These are phyloP conservation scores for Nebria salina DNA, from an alignment of 2,888 invertebrate genomes.

Conservation along the genomic window DNA sequence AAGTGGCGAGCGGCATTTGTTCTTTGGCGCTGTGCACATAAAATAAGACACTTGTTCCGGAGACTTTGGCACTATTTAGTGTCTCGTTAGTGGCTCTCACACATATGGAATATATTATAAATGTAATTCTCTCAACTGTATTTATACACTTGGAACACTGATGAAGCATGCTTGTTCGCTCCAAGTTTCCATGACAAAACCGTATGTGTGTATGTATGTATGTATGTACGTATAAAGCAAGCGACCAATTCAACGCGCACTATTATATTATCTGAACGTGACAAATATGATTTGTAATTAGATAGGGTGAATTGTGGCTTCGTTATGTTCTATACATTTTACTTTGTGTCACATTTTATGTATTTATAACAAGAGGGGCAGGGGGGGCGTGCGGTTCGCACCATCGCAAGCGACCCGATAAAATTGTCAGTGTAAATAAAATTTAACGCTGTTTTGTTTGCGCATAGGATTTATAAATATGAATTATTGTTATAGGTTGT, in stretches of 20 bases:
- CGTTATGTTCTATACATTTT: slow-evolving; percentile 17
- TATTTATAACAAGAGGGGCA: not conserved
- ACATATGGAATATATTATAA: slow-evolving; percentile 37
- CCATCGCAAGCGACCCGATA: slow-evolving; percentile 7
- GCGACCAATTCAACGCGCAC: not conserved
- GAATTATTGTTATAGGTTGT: slow-evolving; percentile 37
- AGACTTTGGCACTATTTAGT: slow-evolving; percentile 36
- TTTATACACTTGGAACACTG: not conserved
- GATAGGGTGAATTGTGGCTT: slow-evolving; percentile 2
- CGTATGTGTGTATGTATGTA: not conserved
- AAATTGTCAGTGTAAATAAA: slow-evolving; percentile 41
- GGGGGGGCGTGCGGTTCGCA: not conserved
- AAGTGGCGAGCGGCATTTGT: slow-evolving; percentile 24
- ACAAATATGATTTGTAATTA: slow-evolving; percentile 25
- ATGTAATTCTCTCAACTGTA: slow-evolving; percentile 37
- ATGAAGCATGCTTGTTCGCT: not conserved
- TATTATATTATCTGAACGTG: not conserved
- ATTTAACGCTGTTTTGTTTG: slow-evolving; percentile 42
- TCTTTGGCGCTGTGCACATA: slow-evolving; percentile 17
- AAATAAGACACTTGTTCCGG: not conserved
- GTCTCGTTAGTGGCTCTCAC: slow-evolving; percentile 33
- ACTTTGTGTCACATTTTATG: slow-evolving; percentile 3
- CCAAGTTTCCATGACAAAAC: not conserved
- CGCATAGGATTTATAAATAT: slow-evolving; percentile 25
- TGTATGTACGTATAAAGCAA: no score